These are phyloP conservation scores for Dreissena polymorpha DNA, from an alignment of 1,140 invertebrate species.

Conservation along the genomic window DNA sequence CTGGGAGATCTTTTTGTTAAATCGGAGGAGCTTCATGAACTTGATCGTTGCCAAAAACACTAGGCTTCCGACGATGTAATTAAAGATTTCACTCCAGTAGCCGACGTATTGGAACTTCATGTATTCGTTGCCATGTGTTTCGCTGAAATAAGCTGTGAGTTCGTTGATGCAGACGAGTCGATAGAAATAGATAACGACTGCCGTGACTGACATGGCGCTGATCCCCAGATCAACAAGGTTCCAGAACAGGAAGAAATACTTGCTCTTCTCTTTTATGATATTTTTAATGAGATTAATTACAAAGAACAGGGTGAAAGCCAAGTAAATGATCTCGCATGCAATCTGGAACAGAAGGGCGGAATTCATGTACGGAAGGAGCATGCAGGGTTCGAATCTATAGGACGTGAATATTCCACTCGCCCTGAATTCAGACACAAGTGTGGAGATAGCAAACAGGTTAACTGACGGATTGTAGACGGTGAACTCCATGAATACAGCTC, in stretches of 20 bases:
- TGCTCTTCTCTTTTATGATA: conserved; percentile 67
- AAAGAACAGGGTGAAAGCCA: conserved; percentile 81
- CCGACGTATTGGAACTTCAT: conserved; percentile 81
- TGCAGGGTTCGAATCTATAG: conserved; percentile 81
- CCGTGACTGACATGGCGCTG: conserved; percentile 77
- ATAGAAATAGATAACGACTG: conserved; percentile 79
- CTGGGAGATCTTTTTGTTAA: conserved; percentile 81
- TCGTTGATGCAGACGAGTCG: conserved; percentile 73
- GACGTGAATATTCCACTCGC: conserved; percentile 81
- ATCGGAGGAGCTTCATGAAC: conserved; percentile 81
- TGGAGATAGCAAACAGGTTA: conserved; percentile 81
- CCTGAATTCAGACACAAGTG: conserved; percentile 81
- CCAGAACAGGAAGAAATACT: conserved; percentile 80
- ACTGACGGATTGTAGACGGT: conserved; percentile 83
- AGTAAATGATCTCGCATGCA: conserved; percentile 71
- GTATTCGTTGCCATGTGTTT: conserved; percentile 81
- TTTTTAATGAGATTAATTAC: conserved; percentile 78
- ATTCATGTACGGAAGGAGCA: conserved; percentile 74
- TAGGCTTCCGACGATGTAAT: conserved; percentile 80
- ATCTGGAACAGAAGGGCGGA: conserved; percentile 73
- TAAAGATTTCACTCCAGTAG: conserved; percentile 80
- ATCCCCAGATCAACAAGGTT: conserved; percentile 80
- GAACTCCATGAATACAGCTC: conserved; percentile 83
- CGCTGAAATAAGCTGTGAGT: conserved; percentile 78
- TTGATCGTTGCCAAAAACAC: conserved; percentile 82